Conservation (phyloP, 2,797 vertebrate genomes). For the Mormyrops attenuatus region DNA sequence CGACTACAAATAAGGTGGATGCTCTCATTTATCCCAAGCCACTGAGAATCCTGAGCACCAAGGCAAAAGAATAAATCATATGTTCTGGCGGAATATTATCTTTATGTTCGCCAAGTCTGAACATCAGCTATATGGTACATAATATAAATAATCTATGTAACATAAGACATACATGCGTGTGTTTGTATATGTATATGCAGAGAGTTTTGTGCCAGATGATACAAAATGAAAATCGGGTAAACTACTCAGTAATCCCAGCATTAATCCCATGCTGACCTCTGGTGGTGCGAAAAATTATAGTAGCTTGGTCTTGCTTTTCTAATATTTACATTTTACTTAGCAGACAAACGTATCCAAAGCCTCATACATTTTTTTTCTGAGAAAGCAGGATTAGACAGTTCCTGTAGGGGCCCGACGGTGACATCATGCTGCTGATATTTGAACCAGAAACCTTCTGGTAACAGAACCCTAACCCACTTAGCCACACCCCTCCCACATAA, state of each 20-base stretch:
- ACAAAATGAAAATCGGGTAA: background rate
- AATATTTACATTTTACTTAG: background rate
- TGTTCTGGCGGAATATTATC: background rate
- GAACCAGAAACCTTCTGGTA: background rate
- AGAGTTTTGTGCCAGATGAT: background rate
- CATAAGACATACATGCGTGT: background rate
- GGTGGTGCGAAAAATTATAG: background rate
- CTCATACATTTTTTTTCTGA: background rate
- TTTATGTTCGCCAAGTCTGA: background rate
- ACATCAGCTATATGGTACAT: background rate
- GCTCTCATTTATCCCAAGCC: background rate
- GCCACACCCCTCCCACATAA: background rate
- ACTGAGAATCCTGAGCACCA: background rate
- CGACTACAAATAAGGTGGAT: background rate
- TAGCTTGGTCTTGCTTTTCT: background rate
- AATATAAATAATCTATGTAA: background rate
- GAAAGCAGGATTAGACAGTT: background rate
- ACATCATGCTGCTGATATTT: background rate
- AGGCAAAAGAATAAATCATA: background rate
- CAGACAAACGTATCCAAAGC: background rate
- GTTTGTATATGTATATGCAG: background rate
- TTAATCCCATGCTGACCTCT: constrained; percentile 8
- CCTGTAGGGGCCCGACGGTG: background rate
- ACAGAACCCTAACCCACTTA: background rate
- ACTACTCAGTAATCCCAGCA: background rate